A percentile compares a stretch with the other conserved stretches of the same genome.
Evolutionary conservation across 2,888 invertebrate species (phyloP).

Genomic region (Zaprionus lineosus): DNA sequence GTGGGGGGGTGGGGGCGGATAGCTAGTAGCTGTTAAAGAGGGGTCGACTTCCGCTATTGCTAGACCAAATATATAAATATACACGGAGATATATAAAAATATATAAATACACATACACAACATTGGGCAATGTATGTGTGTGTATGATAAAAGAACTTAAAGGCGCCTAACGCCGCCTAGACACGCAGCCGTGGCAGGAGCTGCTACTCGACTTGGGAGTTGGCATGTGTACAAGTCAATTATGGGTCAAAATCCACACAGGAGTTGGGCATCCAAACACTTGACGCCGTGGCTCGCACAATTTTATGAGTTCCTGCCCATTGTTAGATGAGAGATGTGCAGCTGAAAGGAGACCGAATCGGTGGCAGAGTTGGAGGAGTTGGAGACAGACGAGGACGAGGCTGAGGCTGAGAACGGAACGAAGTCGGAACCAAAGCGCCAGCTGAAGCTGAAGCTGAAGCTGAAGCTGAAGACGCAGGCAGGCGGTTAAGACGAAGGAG

Average conservation of each 20-base stretch:
- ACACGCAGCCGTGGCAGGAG: conserved; percentile 47
- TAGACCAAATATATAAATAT: conserved; percentile 26
- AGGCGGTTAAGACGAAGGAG: no score
- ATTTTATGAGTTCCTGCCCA: conserved; percentile 42
- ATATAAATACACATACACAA: not conserved
- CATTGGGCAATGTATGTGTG: not conserved
- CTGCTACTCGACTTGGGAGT: conserved; percentile 40
- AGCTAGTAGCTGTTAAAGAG: no score
- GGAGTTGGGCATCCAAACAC: conserved; percentile 50
- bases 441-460: no score
- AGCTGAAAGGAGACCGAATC: no score
- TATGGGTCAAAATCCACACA: conserved; percentile 76
- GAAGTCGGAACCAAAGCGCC: not conserved
- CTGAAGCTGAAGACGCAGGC: no score
- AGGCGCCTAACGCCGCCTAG: conserved; percentile 53
- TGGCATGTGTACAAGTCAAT: conserved; percentile 77
- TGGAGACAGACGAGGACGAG: no score
- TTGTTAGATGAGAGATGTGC: conserved; percentile 52
- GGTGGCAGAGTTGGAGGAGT: no score
- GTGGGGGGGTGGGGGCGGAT: not conserved
- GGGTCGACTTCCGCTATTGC: conserved; percentile 23
- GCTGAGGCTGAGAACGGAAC: not conserved
- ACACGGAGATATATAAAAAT: conserved; percentile 23
- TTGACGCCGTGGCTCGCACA: conserved; percentile 47
- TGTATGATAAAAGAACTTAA: not conserved